Conservation (phyloP, 2,888 invertebrate genomes). For the Drosophila demipolita region DNA sequence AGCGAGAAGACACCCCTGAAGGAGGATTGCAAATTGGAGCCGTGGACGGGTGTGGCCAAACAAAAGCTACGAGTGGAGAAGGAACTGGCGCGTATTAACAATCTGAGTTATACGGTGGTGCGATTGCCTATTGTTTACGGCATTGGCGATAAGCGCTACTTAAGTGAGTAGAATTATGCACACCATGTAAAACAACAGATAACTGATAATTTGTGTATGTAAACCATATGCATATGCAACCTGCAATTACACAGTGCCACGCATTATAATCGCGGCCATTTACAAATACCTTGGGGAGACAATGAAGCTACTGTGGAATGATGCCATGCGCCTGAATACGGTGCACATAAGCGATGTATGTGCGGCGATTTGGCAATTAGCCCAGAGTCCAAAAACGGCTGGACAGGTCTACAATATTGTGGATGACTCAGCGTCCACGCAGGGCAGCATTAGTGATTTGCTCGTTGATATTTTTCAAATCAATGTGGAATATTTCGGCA, state of each 20-base stretch:
- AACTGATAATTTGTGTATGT: conserved; percentile 37
- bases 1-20: conserved; percentile 91
- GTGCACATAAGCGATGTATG: conserved; percentile 94
- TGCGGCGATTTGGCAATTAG: conserved; percentile 91
- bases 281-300: conserved; percentile 95
- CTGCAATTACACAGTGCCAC: conserved; percentile 88
- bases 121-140: conserved; percentile 95
- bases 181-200: not conserved
- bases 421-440: conserved; percentile 93
- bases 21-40: conserved; percentile 91
- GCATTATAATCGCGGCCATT: conserved; percentile 93
- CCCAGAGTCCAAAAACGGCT: conserved; percentile 86
- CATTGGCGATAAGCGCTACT: conserved; percentile 91
- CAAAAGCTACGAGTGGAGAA: conserved; percentile 94
- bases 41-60: conserved; percentile 93
- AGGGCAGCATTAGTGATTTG: conserved; percentile 92
- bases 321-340: conserved; percentile 93
- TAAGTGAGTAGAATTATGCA: conserved; percentile 88
- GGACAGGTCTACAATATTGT: conserved; percentile 92
- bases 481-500: conserved; percentile 94
- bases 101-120: conserved; percentile 91
- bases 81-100: conserved; percentile 88
- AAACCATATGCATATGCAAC: conserved; percentile 13
- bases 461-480: conserved; percentile 94
- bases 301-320: conserved; percentile 96